Percentiles rank a stretch among this genome's conserved stretches.
phyloP scores from a whole-genome alignment of 64 coral and sea anemone genomes.

The Stylophora pistillata region DNA sequence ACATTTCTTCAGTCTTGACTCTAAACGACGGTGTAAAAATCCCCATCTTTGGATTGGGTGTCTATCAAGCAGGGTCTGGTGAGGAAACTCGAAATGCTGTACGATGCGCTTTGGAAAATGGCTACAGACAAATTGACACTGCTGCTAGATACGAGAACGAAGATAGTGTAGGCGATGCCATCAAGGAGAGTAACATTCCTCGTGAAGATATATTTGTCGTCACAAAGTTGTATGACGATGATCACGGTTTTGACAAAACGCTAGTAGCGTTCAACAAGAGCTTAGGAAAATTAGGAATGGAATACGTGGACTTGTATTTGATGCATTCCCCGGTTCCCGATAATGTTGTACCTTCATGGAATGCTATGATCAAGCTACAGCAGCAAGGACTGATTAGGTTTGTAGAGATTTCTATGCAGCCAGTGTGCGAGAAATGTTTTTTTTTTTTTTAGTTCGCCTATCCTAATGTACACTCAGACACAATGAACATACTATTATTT shows the following conservation, averaged over 20 bases:
- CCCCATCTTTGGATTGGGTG: slow-evolving; percentile 88
- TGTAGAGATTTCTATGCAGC: neutral
- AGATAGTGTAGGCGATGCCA: slow-evolving; percentile 82
- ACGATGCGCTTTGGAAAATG: slow-evolving; percentile 84
- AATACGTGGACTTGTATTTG: slow-evolving; percentile 94
- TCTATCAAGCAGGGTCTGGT: slow-evolving; percentile 56
- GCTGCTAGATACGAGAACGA: slow-evolving; percentile 91
- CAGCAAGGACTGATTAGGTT: slow-evolving; percentile 82
- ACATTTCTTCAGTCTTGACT: slow-evolving; percentile 54
- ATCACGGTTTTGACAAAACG: slow-evolving; percentile 90
- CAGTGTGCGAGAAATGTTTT: neutral
- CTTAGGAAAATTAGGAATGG: slow-evolving; percentile 66
- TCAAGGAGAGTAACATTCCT: slow-evolving; percentile 66
- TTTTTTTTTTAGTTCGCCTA: neutral
- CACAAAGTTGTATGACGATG: slow-evolving; percentile 90
- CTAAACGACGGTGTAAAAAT: slow-evolving; percentile 87
- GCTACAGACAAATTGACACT: slow-evolving; percentile 93
- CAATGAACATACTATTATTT: no score
- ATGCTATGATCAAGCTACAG: slow-evolving; percentile 88
- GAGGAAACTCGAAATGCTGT: slow-evolving; percentile 79
- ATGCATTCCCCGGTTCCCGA: slow-evolving; percentile 88
- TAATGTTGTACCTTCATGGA: slow-evolving; percentile 81
- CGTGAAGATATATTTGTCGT: slow-evolving; percentile 85
- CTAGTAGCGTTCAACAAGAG: slow-evolving; percentile 74
- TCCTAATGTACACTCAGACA: no score